Base-by-base conservation (phyloP, 1,140 invertebrate genomes). In the Temnothorax nylanderi region DNA sequence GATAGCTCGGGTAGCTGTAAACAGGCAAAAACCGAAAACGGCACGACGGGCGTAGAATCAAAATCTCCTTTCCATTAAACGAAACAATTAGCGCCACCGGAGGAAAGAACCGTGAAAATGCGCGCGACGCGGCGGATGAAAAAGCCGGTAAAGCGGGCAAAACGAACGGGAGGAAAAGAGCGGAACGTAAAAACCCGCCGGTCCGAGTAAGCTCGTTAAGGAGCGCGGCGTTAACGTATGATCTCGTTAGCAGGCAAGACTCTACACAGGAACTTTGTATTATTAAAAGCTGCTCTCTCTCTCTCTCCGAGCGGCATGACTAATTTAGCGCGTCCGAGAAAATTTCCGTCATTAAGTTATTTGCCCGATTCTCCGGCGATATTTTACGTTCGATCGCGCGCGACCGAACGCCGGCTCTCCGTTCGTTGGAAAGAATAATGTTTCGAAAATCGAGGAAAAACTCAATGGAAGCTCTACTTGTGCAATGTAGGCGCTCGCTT, bases 121-220 rank as follows among this genome's bases (percentile, higher is more conserved):
- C 49, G 76, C 16, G 54, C 13, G 18, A 54, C 51, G 37, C 13
- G 18, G 54, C 51, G 37, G 5, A 44, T 51, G 60, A 84, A 87
- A 91, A 89, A 85, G 67, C 13, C 60, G 26, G 69, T 37, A 86
- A 86, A 76, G 34, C 37, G 89, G 76, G 58, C 21, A 77, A 75
- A 88, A 87, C 71, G 67, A 91, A 32, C 62, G 3, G 16, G 47
- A 47, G 71, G 51, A 64, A 32, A 80, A 54, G 86, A 88, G 84
- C 89, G 86, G 80, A 89, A 89, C 77, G 69, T 77, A 90, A 92
- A 93, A 93, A 92, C 71, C 34, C 86, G 91, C 78, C 80, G 54
- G 89, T 85, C 75, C 58, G 49, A 84, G 91, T 91, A 93, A 94
- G 92, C 94, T 94, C 94, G 93, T 95, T 95, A 93, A 92, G 92